These are phyloP conservation scores for Todus mexicanus DNA, from an alignment of 2,797 vertebrate genomes.

Conservation along the genomic window DNA sequence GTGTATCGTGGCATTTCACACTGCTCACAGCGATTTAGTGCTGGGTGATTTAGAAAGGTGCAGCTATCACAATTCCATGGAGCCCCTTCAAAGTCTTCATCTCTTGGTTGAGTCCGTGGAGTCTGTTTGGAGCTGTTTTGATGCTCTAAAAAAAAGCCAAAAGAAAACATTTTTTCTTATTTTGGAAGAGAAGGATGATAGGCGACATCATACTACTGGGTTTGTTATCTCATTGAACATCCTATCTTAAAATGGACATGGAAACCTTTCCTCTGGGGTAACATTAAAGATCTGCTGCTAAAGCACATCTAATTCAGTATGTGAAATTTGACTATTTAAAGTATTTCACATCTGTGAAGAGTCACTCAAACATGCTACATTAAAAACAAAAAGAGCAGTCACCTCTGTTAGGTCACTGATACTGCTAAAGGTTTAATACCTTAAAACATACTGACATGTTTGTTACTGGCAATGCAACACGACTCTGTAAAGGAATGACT, in stretches of 20 bases:
- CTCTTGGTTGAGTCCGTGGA: conserved; percentile 80
- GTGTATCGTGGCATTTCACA: conserved; percentile 99
- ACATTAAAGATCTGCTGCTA: not conserved
- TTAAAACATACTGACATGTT: not conserved
- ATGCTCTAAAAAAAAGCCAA: conserved; percentile 65
- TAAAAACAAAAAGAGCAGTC: not conserved
- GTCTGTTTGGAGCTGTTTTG: conserved; percentile 75
- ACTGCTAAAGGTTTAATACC: not conserved
- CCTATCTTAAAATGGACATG: not conserved
- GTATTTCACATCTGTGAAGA: not conserved
- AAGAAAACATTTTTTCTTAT: not conserved
- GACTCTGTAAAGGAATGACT: not conserved
- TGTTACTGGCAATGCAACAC: not conserved
- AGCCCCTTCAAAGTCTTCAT: conserved; percentile 97
- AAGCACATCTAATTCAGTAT: not conserved
- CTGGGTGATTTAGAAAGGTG: conserved; percentile 99
- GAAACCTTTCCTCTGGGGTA: not conserved
- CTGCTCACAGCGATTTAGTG: conserved; percentile 98
- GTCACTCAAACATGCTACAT: not conserved
- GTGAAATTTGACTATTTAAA: not conserved
- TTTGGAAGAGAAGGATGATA: not conserved
- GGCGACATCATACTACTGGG: not conserved
- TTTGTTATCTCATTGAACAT: not conserved
- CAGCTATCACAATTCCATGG: conserved; percentile 99
- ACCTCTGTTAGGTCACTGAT: not conserved